phyloP scores from a whole-genome alignment of 2,888 invertebrate genomes.

The Stenurella melanura region DNA sequence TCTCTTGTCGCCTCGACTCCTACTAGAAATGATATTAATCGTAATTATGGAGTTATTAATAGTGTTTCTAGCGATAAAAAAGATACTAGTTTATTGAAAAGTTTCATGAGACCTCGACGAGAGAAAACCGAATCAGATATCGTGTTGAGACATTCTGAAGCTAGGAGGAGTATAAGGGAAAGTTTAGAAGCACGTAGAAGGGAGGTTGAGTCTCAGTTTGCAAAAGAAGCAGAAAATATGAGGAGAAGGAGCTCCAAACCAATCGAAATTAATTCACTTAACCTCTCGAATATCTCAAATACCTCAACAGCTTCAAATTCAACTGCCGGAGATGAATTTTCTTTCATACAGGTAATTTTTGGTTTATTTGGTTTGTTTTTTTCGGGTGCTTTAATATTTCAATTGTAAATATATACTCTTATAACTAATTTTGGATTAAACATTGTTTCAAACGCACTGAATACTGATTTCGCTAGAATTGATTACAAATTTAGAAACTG shows the following conservation, averaged over 20 bases:
- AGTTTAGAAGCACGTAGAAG: constrained; percentile 73
- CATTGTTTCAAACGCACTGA: constrained; percentile 44
- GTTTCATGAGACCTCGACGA: constrained; percentile 81
- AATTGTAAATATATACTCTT: constrained; percentile 47
- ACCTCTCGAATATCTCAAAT: constrained; percentile 62
- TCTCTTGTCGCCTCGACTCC: constrained; percentile 64
- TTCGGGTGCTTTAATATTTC: constrained; percentile 57
- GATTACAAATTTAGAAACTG: constrained; percentile 10
- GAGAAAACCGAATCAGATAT: constrained; percentile 94
- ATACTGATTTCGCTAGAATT: constrained; percentile 46
- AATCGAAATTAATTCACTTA: constrained; percentile 69
- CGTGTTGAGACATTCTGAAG: constrained; percentile 80
- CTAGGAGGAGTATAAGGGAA: constrained; percentile 74
- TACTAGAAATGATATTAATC: constrained; percentile 68
- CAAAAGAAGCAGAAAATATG: constrained; percentile 71
- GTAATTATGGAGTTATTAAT: constrained; percentile 67
- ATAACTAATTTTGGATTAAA: constrained; percentile 30
- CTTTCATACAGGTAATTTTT: constrained; percentile 72
- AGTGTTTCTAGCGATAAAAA: constrained; percentile 41
- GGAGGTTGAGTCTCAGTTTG: constrained; percentile 73
- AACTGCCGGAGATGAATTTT: constrained; percentile 71
- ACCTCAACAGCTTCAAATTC: constrained; percentile 66
- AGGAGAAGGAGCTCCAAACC: constrained; percentile 74
- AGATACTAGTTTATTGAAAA: constrained; percentile 61
- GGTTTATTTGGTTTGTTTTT: constrained; percentile 57